phyloP scores from a whole-genome alignment of 2,888 invertebrate genomes.

The Galerucella pusilla region DNA sequence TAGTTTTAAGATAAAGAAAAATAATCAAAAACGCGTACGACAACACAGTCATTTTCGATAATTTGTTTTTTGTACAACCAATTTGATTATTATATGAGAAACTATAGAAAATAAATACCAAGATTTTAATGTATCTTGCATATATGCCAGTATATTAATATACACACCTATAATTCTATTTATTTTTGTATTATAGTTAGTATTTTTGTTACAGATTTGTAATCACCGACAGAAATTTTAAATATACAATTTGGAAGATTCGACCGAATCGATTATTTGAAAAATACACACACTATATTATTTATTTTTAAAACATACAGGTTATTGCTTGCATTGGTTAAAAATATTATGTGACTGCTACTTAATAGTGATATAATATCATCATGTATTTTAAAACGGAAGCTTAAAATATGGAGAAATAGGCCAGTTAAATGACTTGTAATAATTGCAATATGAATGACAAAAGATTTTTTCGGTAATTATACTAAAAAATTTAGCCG shows the following conservation, averaged over 20 bases:
- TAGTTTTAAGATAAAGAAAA: conserved; percentile 43
- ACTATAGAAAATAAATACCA: conserved; percentile 48
- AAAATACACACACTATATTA: background rate
- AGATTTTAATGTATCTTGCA: conserved; percentile 50
- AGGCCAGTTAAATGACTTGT: too few species aligned
- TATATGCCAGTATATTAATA: conserved; percentile 32
- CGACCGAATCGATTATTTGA: background rate
- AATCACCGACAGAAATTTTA: conserved; percentile 9
- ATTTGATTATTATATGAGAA: conserved; percentile 53
- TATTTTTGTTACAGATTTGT: conserved; percentile 22
- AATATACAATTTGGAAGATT: conserved; percentile 14
- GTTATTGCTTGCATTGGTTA: background rate
- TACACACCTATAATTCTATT: conserved; percentile 6
- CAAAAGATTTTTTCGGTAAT: too few species aligned
- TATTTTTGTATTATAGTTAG: conserved; percentile 9
- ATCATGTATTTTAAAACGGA: background rate
- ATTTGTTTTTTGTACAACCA: conserved; percentile 47
- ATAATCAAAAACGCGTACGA: conserved; percentile 43
- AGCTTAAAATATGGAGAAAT: too few species aligned
- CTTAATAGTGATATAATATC: background rate
- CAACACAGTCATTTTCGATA: conserved; percentile 46
- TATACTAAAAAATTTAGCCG: too few species aligned
- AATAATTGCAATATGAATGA: too few species aligned
- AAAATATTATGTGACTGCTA: background rate
- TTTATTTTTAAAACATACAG: conserved; percentile 9